phyloP scores from a whole-genome alignment of 2,113 vertebrate species.

The Cyrtonyx montezumae region DNA sequence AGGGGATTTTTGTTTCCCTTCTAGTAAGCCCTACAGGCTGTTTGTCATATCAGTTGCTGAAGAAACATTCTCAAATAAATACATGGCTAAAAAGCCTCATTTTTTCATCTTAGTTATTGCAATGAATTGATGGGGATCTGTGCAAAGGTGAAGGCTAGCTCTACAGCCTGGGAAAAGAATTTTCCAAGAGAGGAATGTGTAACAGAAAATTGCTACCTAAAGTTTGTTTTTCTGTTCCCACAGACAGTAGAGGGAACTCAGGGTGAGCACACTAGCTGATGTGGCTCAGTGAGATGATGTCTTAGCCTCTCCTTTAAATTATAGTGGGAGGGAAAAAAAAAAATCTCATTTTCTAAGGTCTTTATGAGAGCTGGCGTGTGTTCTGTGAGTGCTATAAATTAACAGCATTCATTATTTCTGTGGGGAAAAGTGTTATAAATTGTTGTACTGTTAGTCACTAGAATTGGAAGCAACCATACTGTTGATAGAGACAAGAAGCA shows the following conservation, averaged over 20 bases:
- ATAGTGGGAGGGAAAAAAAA: neutral
- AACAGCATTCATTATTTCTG: conserved; percentile 1
- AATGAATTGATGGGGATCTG: neutral
- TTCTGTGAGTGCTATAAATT: conserved; percentile 20
- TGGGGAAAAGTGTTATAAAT: neutral
- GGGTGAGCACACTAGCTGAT: neutral
- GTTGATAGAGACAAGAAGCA: conserved; percentile 16
- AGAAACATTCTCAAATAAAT: neutral
- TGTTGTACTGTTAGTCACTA: neutral
- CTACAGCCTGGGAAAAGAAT: neutral
- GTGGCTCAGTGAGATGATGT: neutral
- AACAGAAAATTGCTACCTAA: neutral
- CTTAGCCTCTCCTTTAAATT: neutral
- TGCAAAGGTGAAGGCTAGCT: neutral
- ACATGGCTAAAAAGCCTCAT: neutral
- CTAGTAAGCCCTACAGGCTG: neutral
- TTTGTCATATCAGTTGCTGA: neutral
- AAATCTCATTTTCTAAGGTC: neutral
- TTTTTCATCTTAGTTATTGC: neutral
- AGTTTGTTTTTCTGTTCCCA: neutral
- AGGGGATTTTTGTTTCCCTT: neutral
- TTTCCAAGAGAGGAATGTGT: neutral
- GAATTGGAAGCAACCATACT: neutral
- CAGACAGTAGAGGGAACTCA: accelerated
- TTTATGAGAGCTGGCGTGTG: neutral